Base-by-base conservation (phyloP, 2,113 vertebrate species). In the Dascyllus trimaculatus region DNA sequence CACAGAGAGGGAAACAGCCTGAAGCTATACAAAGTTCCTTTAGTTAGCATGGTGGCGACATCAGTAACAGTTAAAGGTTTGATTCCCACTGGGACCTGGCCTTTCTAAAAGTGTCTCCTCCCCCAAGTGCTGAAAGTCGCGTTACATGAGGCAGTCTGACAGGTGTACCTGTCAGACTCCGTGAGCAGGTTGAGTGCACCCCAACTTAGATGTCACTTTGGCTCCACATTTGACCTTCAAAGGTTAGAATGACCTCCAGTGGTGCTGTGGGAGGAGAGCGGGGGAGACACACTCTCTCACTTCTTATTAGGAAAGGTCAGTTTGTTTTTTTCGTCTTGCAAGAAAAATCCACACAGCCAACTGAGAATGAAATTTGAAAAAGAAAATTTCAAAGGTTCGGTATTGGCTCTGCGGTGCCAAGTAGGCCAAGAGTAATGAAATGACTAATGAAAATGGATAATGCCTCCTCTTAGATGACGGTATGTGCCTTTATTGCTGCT, bases 241-340 rank as follows among this genome's bases (percentile, higher is more conserved):
- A 93, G 84, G 90, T 91, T 88, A 89, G 43, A 82, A 80, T 79
- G 84, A 86, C 82, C 82, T 84, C 85, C 81, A 73, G 80, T 82
- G 76, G 84, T 48, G 81, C 53, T 58, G 58, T 24, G 22, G 53
- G 32, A 46, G 43, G 56, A 29, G 64, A 14, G 54, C 0, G 17
- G 57, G 65, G 38, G 43, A 66, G 57, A 64, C 19, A 52, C 13
- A 9, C 61, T 58, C 56, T 60, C 25, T 84, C 52, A 62, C 63
- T 79, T 73, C 71, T 78, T 64, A 63, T 71, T 46, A 49, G 21
- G 29, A 89, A 92, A 92, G 90, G 90, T 92, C 89, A 87, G 59
- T 43, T 70, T 83, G 40, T 25, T 13, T 64, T 18, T 49, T 59
- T 57, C 60, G 26, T 78, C 58, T 80, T 38, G 43, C 13, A 46